Conservation (phyloP, 2,888 invertebrate species). For the Rhopalosiphum nymphaeae region DNA sequence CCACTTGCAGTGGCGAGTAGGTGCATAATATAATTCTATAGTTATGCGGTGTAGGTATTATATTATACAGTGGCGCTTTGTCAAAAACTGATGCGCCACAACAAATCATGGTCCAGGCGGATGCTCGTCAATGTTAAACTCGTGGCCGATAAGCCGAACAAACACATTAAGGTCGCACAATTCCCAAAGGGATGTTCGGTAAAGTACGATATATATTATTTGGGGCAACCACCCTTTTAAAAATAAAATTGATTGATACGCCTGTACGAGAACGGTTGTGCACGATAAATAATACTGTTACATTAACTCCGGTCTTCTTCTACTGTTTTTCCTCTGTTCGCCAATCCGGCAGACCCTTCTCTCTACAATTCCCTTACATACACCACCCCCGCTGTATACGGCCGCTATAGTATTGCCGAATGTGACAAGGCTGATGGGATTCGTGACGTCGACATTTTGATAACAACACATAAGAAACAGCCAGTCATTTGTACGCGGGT, state of each 20-base stretch:
- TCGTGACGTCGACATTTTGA: slow-evolving; percentile 47
- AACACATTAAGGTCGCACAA: slow-evolving; percentile 57
- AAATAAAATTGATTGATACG: slow-evolving; percentile 61
- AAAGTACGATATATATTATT: slow-evolving; percentile 39
- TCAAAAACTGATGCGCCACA: slow-evolving; percentile 46
- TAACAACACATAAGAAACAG: slow-evolving; percentile 56
- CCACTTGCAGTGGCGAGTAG: background rate
- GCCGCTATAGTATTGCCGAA: background rate
- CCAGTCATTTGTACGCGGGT: slow-evolving; percentile 50
- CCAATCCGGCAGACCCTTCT: background rate
- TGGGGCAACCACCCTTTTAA: slow-evolving; percentile 35
- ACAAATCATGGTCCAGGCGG: slow-evolving; percentile 55
- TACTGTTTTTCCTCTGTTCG: background rate
- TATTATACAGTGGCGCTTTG: slow-evolving; percentile 32
- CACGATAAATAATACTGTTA: slow-evolving; percentile 49
- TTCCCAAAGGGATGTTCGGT: slow-evolving; percentile 20
- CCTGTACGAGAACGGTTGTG: slow-evolving; percentile 3
- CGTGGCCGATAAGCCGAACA: slow-evolving; percentile 59
- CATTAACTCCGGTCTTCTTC: slow-evolving; percentile 34
- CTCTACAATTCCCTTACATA: background rate
- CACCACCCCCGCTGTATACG: background rate
- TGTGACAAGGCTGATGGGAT: slow-evolving; percentile 38
- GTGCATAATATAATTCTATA: background rate
- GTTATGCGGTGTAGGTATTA: background rate
- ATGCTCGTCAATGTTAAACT: slow-evolving; percentile 61